These are phyloP conservation scores for Diarsia rubi DNA, from an alignment of 2,888 invertebrate species.

Conservation along the genomic window DNA sequence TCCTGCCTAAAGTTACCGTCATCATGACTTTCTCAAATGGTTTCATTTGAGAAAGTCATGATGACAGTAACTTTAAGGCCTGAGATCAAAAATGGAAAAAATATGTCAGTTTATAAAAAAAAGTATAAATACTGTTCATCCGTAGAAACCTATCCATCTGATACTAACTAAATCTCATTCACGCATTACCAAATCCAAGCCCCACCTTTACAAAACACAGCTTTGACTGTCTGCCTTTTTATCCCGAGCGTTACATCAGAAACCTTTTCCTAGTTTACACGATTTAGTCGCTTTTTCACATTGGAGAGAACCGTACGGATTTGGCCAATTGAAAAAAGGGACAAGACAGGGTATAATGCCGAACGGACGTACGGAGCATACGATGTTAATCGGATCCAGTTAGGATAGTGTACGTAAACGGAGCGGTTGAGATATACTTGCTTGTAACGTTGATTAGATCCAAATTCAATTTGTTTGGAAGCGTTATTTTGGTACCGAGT, in stretches of 20 bases:
- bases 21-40: neutral
- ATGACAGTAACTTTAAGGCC: too few species aligned
- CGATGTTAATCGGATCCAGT: conserved; percentile 74
- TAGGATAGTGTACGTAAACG: conserved; percentile 62
- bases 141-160: neutral
- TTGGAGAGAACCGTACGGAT: conserved; percentile 63
- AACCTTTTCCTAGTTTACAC: conserved; percentile 71
- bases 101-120: neutral
- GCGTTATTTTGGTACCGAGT: conserved; percentile 12
- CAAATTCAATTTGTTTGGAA: conserved; percentile 39
- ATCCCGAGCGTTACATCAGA: conserved; percentile 59
- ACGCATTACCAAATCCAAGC: conserved; percentile 15
- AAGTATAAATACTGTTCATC: neutral
- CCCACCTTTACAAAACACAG: conserved; percentile 29
- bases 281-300: conserved; percentile 67
- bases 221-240: conserved; percentile 37
- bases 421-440: conserved; percentile 54
- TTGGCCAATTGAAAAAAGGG: conserved; percentile 72
- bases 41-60: too few species aligned
- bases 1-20: neutral
- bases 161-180: neutral
- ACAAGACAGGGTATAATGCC: conserved; percentile 66
- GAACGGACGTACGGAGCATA: conserved; percentile 56
- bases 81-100: too few species aligned
- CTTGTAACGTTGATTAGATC: conserved; percentile 60